Base-by-base conservation (phyloP, 1,140 invertebrate genomes). In the Atopsyche davidsoni region DNA sequence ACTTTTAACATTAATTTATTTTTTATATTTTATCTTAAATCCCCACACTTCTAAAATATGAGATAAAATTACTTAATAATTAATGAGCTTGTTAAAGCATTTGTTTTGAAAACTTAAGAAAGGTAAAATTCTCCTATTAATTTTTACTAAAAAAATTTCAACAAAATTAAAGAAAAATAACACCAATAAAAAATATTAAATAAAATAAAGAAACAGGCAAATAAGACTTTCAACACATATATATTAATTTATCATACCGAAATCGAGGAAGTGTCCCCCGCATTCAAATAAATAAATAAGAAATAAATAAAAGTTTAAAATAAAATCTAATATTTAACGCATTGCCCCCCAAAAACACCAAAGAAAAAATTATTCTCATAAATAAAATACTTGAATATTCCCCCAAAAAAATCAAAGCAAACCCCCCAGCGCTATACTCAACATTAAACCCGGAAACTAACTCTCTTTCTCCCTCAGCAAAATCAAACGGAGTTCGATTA, bases 401-500 rank as follows among this genome's bases (percentile, higher is more conserved):
- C 24, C 73, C 69, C 65, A 86, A 74, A 80, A 85, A 85, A 77
- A 86, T 77, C 66, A 85, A 73, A 54, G 78, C 75, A 83, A 86
- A 86, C n/a, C 66, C 67, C 0, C 73, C 71, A 63, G 75, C 75
- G 70, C 75, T 73, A 75, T 82, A 86, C 58, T 86, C 83, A 63
- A 79, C 68, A 79, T 86, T 86, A 83, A 82, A 87, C 7, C 82
- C 82, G 19, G 80, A 87, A 59, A 86, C 80, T 73, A 86, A 76
- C 64, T 87, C 82, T 36, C 78, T 83, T 63, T 87, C 81, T 0
- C 80, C 79, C 60, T 86, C 82, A 59, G 79, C 75, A 77, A 87
- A 85, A 83, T 87, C 83, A 83, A 85, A 86, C 51, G 81, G 82
- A 61, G 79, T 78, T 0, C 82, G 83, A 77, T 85, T 86, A 60